Percentiles rank a stretch among this genome's conserved stretches.
phyloP scores from a whole-genome alignment of 2,113 vertebrate genomes.

The Pygoscelis antarcticus region DNA sequence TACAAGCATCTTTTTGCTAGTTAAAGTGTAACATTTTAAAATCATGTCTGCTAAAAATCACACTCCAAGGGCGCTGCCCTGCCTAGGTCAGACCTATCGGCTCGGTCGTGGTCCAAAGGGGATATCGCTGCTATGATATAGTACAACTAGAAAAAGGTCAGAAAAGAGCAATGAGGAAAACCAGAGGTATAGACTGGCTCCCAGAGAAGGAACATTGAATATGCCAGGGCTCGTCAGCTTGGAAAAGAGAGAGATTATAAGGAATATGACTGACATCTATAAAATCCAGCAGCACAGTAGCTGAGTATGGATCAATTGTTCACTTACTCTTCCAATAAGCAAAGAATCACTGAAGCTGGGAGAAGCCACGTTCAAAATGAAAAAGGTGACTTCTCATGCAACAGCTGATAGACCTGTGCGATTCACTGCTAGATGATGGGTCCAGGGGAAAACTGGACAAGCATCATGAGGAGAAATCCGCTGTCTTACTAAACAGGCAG shows the following conservation, averaged over 20 bases:
- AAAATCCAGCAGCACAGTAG: neutral
- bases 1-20: neutral
- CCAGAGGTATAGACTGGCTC: neutral
- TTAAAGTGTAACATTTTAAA: neutral
- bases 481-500: neutral
- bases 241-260: neutral
- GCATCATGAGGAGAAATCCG: neutral
- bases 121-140: neutral
- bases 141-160: neutral
- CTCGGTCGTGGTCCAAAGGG: rapidly evolving
- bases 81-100: neutral
- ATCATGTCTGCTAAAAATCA: neutral
- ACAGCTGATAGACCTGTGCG: neutral
- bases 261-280: neutral
- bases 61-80: neutral
- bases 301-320: neutral
- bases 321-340: neutral
- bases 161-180: neutral
- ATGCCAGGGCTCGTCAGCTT: neutral
- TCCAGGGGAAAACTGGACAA: neutral
- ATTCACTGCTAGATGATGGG: neutral
- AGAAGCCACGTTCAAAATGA: neutral
- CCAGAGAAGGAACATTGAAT: neutral
- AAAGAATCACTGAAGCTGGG: neutral
- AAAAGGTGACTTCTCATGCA: neutral